These are phyloP conservation scores for Lateolabrax maculatus DNA, from an alignment of 2,797 vertebrate genomes.

Conservation along the genomic window DNA sequence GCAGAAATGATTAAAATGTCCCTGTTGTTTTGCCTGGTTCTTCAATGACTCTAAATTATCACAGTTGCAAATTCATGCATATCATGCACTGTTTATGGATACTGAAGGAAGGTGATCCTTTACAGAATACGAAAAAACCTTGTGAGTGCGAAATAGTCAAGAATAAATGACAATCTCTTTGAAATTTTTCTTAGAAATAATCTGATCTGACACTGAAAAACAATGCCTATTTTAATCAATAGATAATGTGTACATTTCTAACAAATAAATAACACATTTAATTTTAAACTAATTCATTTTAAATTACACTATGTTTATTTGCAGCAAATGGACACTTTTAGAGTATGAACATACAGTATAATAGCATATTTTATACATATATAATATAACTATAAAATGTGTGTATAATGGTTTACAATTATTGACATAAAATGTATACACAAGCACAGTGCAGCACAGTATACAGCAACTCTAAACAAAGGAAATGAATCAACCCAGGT, in stretches of 20 bases:
- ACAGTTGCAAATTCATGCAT: neutral
- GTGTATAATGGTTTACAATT: neutral
- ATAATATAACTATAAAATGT: neutral
- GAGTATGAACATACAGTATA: neutral
- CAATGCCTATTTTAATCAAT: constrained; percentile 5
- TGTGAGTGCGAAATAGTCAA: neutral
- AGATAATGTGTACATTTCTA: neutral
- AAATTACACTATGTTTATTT: neutral
- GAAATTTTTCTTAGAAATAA: neutral
- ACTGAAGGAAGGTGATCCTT: neutral
- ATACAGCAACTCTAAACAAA: neutral
- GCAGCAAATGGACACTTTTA: neutral
- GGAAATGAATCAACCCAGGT: neutral
- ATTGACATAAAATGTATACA: neutral
- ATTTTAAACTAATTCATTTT: neutral
- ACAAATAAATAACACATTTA: no score
- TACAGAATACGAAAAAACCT: neutral
- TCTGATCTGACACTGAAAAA: neutral
- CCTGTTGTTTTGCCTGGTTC: constrained; percentile 84
- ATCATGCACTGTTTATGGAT: neutral
- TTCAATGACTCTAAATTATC: constrained; percentile 43
- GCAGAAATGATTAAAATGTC: constrained; percentile 53
- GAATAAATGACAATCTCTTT: neutral
- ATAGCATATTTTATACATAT: neutral
- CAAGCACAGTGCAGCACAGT: neutral